Base-by-base conservation (phyloP, 2,113 vertebrate genomes). In the Atherinomorus stipes region DNA sequence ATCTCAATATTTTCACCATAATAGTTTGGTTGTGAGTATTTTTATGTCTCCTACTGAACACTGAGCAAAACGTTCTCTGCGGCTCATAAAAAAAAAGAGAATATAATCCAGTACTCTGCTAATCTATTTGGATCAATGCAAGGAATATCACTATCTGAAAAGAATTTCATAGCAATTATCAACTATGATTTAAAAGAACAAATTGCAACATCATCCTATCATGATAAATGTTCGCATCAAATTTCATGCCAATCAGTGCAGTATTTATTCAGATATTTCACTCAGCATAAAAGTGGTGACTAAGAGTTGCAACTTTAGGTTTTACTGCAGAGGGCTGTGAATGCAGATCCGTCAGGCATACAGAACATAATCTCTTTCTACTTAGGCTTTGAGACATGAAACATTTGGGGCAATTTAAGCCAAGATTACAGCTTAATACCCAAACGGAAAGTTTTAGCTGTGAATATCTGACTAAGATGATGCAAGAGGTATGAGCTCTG, bases 381-480 rank as follows among this genome's bases (percentile, higher is more conserved):
- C 80, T 75, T 56, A 37, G 7, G 34, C 56, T 70, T 65, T 69
- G 62, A 40, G 61, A 70, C 26, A 61, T 72, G 51, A 76, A 64
- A 59, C 51, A 71, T 71, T 78, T 38, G 64, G 57, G 26, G 50
- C 60, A 59, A 76, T 81, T 77, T 59, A 72, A 72, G 64, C 56
- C 21, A 61, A 79, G 42, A 71, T 65, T 73, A 67, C 7, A 44
- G 66, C 40, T 47, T 67, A 79, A 81, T 60, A 69, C n/a, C n/a
- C 18, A 63, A 69, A 63, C 54, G 38, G 42, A 54, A 71, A 62
- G 68, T 45, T 50, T 79, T 75, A 37, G 13, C 71, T 45, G 18
- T 40, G 38, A 81, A 81, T 64, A 57, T 69, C 52, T 31, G 4
- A n/a, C 47, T 13, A n/a, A 6, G 34, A 11, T 62, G 74, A 66